Base-by-base conservation (phyloP, 2,888 invertebrate species). In the Epistrophe grossulariae region DNA sequence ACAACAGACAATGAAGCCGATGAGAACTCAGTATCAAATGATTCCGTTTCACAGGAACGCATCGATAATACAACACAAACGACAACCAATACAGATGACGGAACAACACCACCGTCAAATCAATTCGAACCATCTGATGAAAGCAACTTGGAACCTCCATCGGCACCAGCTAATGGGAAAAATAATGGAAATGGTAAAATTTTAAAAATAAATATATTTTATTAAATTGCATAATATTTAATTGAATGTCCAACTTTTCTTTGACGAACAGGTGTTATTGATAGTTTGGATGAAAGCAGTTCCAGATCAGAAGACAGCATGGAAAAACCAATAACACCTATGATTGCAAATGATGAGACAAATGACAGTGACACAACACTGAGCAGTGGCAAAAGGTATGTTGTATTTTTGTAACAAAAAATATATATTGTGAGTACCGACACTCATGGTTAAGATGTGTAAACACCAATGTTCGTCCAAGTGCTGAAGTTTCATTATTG, bases 111-210 rank as follows among this genome's bases (percentile, higher is more conserved):
- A 66, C 84, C 90, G 43, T 91, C 91, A 73, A 84, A 79, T 71
- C 88, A 88, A 43, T 79, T 89, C 13, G 89, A 93, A 88, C 93
- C 93, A 83, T 95, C 95, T 66, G 97, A 97, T 91, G 97, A 97
- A 92, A 97, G 97, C 91, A 97, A 97, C 93, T 95, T 96, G 89
- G 97, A 96, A 91, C 95, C 96, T 89, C 94, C 96, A 88, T 89
- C 91, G 72, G 87, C 79, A 66, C 82, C 89, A 70, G 74, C 83
- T 52, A 83, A 83, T 76, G 87, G 87, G 0, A 87, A 87, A 72
- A 89, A 89, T 77, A 89, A 89, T 85, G 89, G 89, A 45, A 90
- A 90, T 74, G 89, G 89, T 89, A 88, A 48, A 50, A 15, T 57
- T 10, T 19, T 6, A 24, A 3, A 62, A 13, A 38, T 3, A 35